A percentile compares a stretch with the other conserved stretches of the same genome.
Conservation (phyloP, 2,888 invertebrate genomes). For the Aphidoletes aphidimyza region DNA sequence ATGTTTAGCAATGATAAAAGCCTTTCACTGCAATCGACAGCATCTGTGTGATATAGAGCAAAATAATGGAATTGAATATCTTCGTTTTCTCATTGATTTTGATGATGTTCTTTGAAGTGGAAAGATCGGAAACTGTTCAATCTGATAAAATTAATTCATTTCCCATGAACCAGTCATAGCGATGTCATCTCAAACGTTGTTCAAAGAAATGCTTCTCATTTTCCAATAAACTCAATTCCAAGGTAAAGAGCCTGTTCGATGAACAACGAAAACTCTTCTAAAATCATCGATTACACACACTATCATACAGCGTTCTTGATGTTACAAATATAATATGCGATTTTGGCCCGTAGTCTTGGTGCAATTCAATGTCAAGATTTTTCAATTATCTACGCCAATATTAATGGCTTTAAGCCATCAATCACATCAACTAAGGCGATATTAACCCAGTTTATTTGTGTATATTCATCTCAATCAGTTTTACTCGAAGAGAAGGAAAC, state of each 20-base stretch:
- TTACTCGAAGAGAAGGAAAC: neutral
- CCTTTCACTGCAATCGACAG: neutral
- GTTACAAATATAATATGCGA: no score
- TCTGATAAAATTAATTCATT: neutral
- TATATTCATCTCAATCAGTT: neutral
- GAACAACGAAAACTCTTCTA: no score
- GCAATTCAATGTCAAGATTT: conserved; percentile 9
- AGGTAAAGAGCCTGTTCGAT: neutral
- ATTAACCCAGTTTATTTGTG: no score
- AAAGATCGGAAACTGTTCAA: neutral
- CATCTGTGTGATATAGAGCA: no score
- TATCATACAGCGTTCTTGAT: no score
- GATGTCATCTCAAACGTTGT: neutral
- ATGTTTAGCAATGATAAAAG: no score
- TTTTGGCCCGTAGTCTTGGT: neutral
- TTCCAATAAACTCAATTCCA: neutral
- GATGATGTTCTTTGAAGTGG: neutral
- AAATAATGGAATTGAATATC: no score
- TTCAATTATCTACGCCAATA: neutral
- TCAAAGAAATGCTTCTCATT: neutral
- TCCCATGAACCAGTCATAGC: neutral
- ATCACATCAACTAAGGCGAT: no score
- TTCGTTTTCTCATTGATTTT: no score
- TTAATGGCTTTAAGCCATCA: neutral
- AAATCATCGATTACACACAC: neutral